phyloP scores from a whole-genome alignment of 2,797 vertebrate genomes.

The Phoxinus dragarum region DNA sequence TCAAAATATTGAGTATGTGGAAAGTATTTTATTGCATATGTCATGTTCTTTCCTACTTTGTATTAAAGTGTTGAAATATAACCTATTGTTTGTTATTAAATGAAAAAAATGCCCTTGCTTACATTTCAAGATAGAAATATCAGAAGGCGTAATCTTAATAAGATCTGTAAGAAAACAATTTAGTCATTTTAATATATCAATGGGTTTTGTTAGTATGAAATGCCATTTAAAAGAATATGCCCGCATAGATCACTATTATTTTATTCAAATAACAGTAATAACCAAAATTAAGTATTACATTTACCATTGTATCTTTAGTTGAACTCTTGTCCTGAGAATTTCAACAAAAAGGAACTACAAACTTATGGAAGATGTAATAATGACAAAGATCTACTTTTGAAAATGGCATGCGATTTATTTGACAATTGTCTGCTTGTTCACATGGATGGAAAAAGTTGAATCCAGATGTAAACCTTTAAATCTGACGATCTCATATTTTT shows the following conservation, averaged over 20 bases:
- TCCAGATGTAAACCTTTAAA: neutral
- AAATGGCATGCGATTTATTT: constrained; percentile 20
- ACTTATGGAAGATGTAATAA: neutral
- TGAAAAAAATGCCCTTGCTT: neutral
- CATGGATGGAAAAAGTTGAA: neutral
- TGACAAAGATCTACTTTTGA: neutral
- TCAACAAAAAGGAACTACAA: neutral
- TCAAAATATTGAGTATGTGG: constrained; percentile 49
- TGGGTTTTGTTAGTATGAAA: neutral
- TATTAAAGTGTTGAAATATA: constrained; percentile 76
- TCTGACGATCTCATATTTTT: neutral
- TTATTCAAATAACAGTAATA: too few relatives aligned
- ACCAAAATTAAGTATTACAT: too few relatives aligned
- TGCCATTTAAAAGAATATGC: neutral
- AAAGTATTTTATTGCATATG: constrained; percentile 63
- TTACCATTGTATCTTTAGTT: too few relatives aligned
- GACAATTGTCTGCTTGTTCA: neutral
- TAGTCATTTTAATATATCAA: too few relatives aligned
- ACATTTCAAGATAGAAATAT: neutral
- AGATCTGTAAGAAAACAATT: neutral
- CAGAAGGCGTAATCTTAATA: neutral
- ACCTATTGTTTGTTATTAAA: constrained; percentile 41
- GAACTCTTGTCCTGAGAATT: neutral
- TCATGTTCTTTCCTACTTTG: constrained; percentile 64
- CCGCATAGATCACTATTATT: too few relatives aligned